Evolutionary conservation across 2,888 invertebrate species (phyloP).

Genomic region (Neoascia interrupta): DNA sequence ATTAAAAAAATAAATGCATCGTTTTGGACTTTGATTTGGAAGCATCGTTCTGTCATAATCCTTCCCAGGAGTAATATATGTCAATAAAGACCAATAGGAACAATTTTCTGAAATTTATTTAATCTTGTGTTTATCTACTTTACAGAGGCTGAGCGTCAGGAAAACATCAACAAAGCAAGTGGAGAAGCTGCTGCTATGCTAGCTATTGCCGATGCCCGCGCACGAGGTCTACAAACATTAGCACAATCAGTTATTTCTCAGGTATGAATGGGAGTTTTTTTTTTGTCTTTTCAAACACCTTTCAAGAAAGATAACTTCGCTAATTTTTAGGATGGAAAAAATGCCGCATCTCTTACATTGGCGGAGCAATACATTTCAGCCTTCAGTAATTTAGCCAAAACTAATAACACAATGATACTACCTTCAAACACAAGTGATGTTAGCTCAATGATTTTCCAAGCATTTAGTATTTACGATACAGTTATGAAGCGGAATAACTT

Average conservation of each 20-base stretch:
- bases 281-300: background rate
- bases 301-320: no score
- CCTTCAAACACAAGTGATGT: constrained; percentile 90
- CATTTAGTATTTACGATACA: constrained; percentile 77
- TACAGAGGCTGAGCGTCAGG: constrained; percentile 94
- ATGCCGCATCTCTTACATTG: constrained; percentile 94
- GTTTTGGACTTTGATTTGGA: no score
- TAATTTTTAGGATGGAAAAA: constrained; percentile 86
- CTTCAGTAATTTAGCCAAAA: constrained; percentile 95
- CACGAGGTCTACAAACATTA: constrained; percentile 89
- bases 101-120: no score
- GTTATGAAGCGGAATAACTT: constrained; percentile 70
- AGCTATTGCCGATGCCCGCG: constrained; percentile 94
- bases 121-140: no score
- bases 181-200: constrained; percentile 96
- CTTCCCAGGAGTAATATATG: no score
- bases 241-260: constrained; percentile 82
- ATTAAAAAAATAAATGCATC: no score
- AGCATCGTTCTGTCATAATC: no score
- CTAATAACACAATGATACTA: constrained; percentile 95
- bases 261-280: no score
- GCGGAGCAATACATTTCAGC: constrained; percentile 98
- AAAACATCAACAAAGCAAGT: constrained; percentile 95
- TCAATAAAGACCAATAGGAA: no score
- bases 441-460: constrained; percentile 77